Base-by-base conservation (phyloP, 2,797 vertebrate genomes). In the Channallabes apus region DNA sequence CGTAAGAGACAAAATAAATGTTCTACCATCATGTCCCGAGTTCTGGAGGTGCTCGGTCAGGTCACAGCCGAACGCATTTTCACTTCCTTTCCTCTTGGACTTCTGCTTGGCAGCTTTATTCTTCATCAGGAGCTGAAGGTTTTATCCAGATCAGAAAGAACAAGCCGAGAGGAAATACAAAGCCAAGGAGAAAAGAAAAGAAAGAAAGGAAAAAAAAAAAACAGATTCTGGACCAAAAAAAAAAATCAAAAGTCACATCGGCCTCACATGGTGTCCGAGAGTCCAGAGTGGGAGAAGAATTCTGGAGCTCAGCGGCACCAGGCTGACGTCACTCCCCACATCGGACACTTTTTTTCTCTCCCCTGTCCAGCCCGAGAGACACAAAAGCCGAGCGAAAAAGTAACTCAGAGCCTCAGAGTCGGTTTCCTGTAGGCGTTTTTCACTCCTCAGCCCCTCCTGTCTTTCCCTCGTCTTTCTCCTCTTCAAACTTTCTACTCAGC, bases 51-150 rank as follows among this genome's bases (percentile, higher is more conserved):
- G 96, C 89, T 98, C 98, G 86, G 91, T 97, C 94, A 99, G 94
- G 96, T 99, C 97, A 88, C 98, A 99, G 95, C 98, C 97, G 90
- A 99, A 99, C 2, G 94, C 97, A 90, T 97, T 96, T 72, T 96
- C 94, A 87, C 94, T 96, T 94, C 97, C 97, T 95, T 97, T 99
- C 94, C 96, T 97, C 94, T 97, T 99, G 92, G 95, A 92, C 94
- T 97, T 99, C 95, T 95, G 96, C 94, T 99, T 99, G 87, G 96
- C 96, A 91, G 96, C 96, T 96, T 99, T 99, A 96, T 99, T 99
- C 98, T 98, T 99, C 98, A 99, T 99, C 96, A 97, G 97, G 92
- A 90, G 93, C 93, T 93, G 89, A 87, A 94, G 91, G 92, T 82
- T 80, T 92, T 54, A 91, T 94, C 92, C 93, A 90, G 91, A 89